Evolutionary conservation across 1,140 invertebrate genomes (phyloP).

Genomic region (Littorina saxatilis): DNA sequence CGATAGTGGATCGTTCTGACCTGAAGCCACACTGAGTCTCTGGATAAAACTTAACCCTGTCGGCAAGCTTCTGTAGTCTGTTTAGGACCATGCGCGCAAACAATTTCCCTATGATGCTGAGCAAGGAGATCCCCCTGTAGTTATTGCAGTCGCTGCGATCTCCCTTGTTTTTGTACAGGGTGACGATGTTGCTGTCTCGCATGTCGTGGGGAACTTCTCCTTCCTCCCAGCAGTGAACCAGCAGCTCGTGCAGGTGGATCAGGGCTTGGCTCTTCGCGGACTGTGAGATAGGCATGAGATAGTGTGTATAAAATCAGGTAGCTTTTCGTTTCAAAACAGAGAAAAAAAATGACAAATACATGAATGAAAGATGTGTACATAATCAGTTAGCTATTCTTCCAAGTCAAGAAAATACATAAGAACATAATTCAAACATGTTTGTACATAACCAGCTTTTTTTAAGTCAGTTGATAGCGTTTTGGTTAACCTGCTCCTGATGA

Average conservation of each 20-base stretch:
- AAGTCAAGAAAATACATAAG: no score
- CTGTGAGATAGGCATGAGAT: no score
- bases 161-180: constrained; percentile 53
- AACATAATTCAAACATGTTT: no score
- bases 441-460: no score
- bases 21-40: constrained; percentile 49
- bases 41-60: constrained; percentile 30
- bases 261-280: background rate
- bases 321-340: no score
- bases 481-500: no score
- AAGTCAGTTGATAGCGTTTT: no score
- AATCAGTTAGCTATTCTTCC: no score
- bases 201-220: no score
- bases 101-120: constrained; percentile 46
- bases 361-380: no score
- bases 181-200: constrained; percentile 43
- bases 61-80: constrained; percentile 5
- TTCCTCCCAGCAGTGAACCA: constrained; percentile 3
- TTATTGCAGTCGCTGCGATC: constrained; percentile 51
- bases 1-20: constrained; percentile 35
- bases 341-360: no score
- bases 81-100: constrained; percentile 33
- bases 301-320: no score
- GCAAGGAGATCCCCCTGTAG: constrained; percentile 51
- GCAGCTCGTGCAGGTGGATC: background rate